Evolutionary conservation across 92 coral and sea anemone genomes (phyloP).

Genomic region (Umimayanthus kanabou): DNA sequence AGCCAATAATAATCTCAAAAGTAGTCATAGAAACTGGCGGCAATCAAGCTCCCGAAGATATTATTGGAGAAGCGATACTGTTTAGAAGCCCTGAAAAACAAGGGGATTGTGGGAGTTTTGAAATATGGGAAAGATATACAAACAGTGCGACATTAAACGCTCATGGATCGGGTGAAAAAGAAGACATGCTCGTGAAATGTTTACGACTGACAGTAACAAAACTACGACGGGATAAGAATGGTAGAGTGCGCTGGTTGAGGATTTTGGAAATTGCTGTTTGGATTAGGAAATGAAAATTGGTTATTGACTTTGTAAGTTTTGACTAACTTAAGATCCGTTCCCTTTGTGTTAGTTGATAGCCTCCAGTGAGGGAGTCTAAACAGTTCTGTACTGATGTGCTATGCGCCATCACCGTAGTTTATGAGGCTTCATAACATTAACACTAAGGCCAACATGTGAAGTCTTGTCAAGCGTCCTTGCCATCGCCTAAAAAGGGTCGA

Average conservation of each 20-base stretch:
- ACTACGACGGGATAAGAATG: constrained; percentile 46
- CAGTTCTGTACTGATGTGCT: too few species aligned
- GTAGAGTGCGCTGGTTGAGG: constrained; percentile 60
- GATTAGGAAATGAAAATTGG: constrained; percentile 19
- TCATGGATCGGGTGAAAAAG: constrained; percentile 14
- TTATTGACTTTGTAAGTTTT: too few species aligned
- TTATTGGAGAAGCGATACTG: constrained; percentile 64
- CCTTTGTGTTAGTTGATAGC: too few species aligned
- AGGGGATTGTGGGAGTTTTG: constrained; percentile 54
- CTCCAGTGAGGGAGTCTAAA: too few species aligned
- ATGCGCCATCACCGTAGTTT: too few species aligned
- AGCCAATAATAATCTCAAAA: constrained; percentile 42
- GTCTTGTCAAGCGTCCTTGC: too few species aligned
- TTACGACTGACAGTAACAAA: constrained; percentile 53
- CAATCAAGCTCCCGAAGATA: constrained; percentile 62
- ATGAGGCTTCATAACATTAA: too few species aligned
- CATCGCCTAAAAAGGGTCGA: too few species aligned
- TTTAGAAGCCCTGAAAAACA: constrained; percentile 24
- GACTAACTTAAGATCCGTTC: too few species aligned
- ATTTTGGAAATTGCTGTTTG: constrained; percentile 77
- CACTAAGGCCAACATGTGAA: too few species aligned
- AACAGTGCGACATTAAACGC: constrained; percentile 49
- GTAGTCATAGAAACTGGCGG: constrained; percentile 72
- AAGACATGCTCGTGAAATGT: constrained; percentile 51
- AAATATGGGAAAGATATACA: constrained; percentile 40